These are phyloP conservation scores for Anniella stebbinsi DNA, from an alignment of 2,797 vertebrate genomes.

Conservation along the genomic window DNA sequence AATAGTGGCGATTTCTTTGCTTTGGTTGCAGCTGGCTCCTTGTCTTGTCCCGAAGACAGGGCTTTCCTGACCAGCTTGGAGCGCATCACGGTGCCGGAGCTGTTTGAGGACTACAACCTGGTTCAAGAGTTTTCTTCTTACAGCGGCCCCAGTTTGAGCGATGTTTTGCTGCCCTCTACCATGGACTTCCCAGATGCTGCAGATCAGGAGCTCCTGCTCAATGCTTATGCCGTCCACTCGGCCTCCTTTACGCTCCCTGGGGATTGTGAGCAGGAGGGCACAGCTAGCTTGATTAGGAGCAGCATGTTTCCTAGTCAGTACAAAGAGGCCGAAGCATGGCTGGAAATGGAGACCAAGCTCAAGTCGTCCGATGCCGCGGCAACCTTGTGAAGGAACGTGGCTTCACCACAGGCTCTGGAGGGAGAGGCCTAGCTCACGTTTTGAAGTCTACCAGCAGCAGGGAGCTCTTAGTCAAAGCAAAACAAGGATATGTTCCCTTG, in stretches of 20 bases:
- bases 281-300: slow-evolving; percentile 73
- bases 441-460: background rate
- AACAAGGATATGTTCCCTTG: background rate
- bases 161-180: background rate
- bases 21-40: slow-evolving; percentile 53
- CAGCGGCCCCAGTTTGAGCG: background rate
- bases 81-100: slow-evolving; percentile 45
- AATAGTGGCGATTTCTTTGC: too few species aligned
- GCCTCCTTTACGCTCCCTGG: slow-evolving; percentile 24
- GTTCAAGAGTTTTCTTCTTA: slow-evolving; percentile 33
- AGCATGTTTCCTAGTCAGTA: slow-evolving; percentile 77
- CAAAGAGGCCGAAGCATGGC: slow-evolving; percentile 46
- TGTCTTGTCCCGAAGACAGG: slow-evolving; percentile 41
- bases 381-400: slow-evolving; percentile 9
- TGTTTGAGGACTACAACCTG: slow-evolving; percentile 57
- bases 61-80: slow-evolving; percentile 56
- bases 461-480: background rate
- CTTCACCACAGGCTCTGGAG: background rate
- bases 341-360: slow-evolving; percentile 32
- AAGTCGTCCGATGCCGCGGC: background rate
- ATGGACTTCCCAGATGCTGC: slow-evolving; percentile 12
- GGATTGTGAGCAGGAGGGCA: slow-evolving; percentile 48
- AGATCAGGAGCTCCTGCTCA: slow-evolving; percentile 52
- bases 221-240: slow-evolving; percentile 58
- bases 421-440: background rate